phyloP scores from a whole-genome alignment of 2,888 invertebrate species.

The Artemia sinica region DNA sequence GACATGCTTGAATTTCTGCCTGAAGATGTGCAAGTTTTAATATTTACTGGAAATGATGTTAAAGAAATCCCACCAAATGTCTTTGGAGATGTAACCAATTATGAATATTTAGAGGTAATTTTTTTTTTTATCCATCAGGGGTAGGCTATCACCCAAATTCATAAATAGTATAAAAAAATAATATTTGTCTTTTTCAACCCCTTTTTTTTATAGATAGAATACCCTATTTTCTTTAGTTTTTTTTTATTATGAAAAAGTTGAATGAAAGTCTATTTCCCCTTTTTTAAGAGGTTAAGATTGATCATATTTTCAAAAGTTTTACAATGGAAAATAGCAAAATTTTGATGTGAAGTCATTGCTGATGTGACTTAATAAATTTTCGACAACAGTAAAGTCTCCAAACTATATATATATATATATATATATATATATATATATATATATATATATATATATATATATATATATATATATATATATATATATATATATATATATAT shows the following conservation, averaged over 20 bases:
- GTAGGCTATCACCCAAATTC: not conserved
- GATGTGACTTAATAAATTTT: no score
- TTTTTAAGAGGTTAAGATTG: no score
- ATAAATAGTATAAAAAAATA: not conserved
- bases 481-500: no score
- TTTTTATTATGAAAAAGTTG: not conserved
- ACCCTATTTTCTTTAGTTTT: not conserved
- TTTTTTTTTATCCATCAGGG: not conserved
- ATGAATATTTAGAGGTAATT: constrained; percentile 39
- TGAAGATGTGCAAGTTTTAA: constrained; percentile 44
- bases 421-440: no score
- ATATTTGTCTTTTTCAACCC: not conserved
- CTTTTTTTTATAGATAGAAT: not conserved
- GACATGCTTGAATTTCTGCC: constrained; percentile 45
- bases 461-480: no score
- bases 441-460: no score
- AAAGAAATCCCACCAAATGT: constrained; percentile 48
- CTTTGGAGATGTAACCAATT: constrained; percentile 44
- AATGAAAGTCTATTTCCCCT: not conserved
- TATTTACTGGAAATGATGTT: constrained; percentile 52
- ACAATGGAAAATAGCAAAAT: no score
- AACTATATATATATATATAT: no score
- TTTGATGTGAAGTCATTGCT: no score
- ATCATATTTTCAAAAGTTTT: no score
- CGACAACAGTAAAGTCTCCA: no score